A percentile compares a stretch with the other conserved stretches of the same genome.
Conservation (phyloP, 2,797 vertebrate species). For the Chrosomus eos region DNA sequence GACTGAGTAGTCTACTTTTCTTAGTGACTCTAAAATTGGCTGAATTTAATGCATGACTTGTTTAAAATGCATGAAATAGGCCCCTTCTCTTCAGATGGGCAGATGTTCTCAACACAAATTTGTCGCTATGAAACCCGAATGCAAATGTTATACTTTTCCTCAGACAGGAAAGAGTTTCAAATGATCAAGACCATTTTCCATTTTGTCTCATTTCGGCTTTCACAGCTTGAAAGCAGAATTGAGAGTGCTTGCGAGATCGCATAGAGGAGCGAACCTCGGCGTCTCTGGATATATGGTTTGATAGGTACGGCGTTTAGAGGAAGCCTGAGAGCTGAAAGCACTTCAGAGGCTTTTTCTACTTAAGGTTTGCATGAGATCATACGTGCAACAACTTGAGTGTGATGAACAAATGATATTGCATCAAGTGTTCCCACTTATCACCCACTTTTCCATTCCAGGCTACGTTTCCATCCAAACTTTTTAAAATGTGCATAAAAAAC, state of each 20-base stretch:
- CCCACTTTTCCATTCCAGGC: constrained; percentile 3
- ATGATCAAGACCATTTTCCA: not conserved
- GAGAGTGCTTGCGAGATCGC: not conserved
- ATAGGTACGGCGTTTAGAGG: constrained; percentile 8
- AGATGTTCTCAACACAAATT: constrained; percentile 16
- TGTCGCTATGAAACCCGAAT: not conserved
- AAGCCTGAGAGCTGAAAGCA: constrained; percentile 17
- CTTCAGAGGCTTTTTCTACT: constrained; percentile 8
- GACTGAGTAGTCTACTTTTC: not conserved
- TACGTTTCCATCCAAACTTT: not conserved
- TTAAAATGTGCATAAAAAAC: not conserved
- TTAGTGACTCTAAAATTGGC: constrained; percentile 7
- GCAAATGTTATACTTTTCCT: constrained; percentile 20
- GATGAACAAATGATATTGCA: constrained; percentile 21
- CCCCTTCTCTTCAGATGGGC: not conserved
- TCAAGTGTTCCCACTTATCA: constrained; percentile 24
- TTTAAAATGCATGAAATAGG: constrained; percentile 29
- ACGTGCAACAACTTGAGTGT: not conserved
- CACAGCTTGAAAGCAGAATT: not conserved
- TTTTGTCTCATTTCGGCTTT: constrained; percentile 7
- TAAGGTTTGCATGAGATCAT: constrained; percentile 3
- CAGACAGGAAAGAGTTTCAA: constrained; percentile 11
- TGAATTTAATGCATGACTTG: constrained; percentile 28
- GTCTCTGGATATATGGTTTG: not conserved
- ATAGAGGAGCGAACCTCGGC: not conserved